Evolutionary conservation across 2,888 invertebrate genomes (phyloP).

Genomic region (Thera britannica): DNA sequence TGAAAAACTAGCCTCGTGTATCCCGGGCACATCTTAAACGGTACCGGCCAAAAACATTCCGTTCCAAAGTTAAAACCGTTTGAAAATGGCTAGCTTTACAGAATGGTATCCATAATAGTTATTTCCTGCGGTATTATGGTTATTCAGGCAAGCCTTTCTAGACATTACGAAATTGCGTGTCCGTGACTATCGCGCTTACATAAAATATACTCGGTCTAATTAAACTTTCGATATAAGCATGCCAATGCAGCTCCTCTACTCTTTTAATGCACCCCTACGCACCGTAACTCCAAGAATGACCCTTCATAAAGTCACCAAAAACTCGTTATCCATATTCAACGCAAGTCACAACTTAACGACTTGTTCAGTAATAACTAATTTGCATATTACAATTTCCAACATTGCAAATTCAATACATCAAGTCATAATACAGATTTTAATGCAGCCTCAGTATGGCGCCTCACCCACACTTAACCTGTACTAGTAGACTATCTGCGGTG

Average conservation of each 20-base stretch:
- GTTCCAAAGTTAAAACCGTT: no score
- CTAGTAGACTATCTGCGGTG: constrained; percentile 4
- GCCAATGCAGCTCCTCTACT: no score
- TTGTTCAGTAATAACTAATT: constrained; percentile 18
- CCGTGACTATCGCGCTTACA: no score
- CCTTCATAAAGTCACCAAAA: no score
- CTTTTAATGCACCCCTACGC: no score
- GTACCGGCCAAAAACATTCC: no score
- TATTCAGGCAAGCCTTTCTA: background rate
- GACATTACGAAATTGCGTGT: background rate
- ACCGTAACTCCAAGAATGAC: no score
- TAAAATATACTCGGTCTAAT: no score
- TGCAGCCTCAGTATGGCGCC: constrained; percentile 48
- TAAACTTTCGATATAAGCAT: no score
- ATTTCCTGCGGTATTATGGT: background rate
- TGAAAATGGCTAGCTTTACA: no score
- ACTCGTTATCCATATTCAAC: background rate
- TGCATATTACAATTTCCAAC: constrained; percentile 23
- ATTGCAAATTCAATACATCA: constrained; percentile 29
- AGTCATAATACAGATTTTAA: constrained; percentile 50
- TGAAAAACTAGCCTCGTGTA: no score
- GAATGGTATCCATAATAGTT: background rate
- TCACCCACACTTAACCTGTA: constrained; percentile 48
- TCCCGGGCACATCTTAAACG: no score
- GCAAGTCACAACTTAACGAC: background rate